Conservation (phyloP, 2,888 invertebrate genomes). For the Phymatocera aterrima region DNA sequence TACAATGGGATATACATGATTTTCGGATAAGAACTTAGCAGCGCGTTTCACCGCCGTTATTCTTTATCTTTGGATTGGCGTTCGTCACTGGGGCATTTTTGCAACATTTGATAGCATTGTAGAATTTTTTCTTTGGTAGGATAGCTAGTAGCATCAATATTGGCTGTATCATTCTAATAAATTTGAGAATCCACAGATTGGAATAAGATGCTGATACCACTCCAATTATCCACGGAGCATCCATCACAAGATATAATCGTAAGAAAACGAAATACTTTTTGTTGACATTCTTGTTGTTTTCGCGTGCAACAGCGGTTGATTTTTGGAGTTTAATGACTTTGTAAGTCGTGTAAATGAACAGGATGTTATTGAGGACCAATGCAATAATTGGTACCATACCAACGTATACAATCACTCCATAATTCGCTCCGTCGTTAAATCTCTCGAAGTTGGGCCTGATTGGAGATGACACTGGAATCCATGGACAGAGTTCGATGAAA, state of each 20-base stretch:
- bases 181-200: conserved; percentile 65
- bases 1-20: background rate
- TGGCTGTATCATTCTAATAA: conserved; percentile 64
- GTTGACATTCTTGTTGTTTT: conserved; percentile 54
- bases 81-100: background rate
- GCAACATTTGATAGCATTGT: conserved; percentile 42
- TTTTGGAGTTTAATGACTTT: conserved; percentile 59
- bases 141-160: conserved; percentile 63
- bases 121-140: conserved; percentile 58
- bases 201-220: conserved; percentile 62
- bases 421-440: conserved; percentile 47
- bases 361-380: conserved; percentile 54
- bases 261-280: conserved; percentile 61
- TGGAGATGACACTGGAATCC: conserved; percentile 57
- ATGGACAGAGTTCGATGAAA: conserved; percentile 60
- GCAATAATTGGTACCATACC: conserved; percentile 55
- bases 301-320: conserved; percentile 55
- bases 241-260: conserved; percentile 63
- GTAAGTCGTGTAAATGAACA: conserved; percentile 62
- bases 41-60: background rate
- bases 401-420: conserved; percentile 57
- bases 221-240: conserved; percentile 63
- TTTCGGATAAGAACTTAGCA: background rate
- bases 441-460: conserved; percentile 63
- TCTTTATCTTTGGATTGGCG: background rate